Percentiles rank a stretch among this genome's conserved stretches.
Evolutionary conservation across 2,888 invertebrate species (phyloP).

Genomic region (Synergus japonicus): DNA sequence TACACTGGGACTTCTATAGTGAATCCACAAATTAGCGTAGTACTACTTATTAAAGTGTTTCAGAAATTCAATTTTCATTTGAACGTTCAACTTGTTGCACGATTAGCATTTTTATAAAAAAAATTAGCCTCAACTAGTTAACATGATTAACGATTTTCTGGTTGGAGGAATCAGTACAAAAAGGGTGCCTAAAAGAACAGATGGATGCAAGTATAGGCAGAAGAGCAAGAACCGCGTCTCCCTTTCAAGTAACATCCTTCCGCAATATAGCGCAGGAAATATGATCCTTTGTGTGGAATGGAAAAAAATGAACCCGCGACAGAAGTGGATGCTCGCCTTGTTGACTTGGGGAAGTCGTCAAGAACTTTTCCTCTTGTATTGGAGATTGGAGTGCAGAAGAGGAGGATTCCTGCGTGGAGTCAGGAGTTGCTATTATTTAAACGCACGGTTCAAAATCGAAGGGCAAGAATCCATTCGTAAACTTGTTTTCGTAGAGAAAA

Average conservation of each 20-base stretch:
- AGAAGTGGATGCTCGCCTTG: conserved; percentile 33
- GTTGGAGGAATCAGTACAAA: background rate
- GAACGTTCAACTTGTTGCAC: background rate
- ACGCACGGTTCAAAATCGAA: conserved; percentile 23
- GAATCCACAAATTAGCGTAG: background rate
- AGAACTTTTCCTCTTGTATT: conserved; percentile 18
- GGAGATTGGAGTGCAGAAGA: background rate
- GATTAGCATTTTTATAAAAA: background rate
- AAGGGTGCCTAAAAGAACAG: background rate
- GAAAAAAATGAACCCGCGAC: conserved; percentile 6
- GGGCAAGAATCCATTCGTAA: conserved; percentile 36
- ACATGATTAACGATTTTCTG: background rate
- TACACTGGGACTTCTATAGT: background rate
- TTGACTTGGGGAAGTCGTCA: conserved; percentile 37
- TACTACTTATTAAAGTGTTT: background rate
- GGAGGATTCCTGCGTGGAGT: background rate
- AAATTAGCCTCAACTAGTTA: background rate
- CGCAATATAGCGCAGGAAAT: background rate
- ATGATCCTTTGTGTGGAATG: background rate
- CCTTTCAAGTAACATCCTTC: background rate
- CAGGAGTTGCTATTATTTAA: conserved; percentile 33
- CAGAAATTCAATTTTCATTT: background rate
- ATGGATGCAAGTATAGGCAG: background rate
- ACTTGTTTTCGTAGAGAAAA: conserved; percentile 39
- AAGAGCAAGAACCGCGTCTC: background rate